These are phyloP conservation scores for Heliocidaris erythrogramma DNA, from an alignment of 35 echinoderm and acorn worm genomes.

Conservation along the genomic window DNA sequence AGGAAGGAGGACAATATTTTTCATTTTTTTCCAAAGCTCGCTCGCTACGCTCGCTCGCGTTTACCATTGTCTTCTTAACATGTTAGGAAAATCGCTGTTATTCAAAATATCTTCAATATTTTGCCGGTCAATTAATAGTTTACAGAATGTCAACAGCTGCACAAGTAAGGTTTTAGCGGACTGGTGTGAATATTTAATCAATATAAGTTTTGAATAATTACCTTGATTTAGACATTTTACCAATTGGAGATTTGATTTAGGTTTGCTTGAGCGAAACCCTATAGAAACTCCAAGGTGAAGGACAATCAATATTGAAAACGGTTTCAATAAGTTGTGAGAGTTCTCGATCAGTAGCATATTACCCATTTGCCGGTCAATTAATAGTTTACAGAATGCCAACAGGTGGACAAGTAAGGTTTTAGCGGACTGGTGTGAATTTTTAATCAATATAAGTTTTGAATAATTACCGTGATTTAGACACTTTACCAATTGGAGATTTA, in stretches of 20 bases:
- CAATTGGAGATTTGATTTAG: background rate
- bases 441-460: background rate
- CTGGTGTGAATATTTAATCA: background rate
- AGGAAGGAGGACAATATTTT: too few species aligned
- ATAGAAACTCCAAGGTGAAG: background rate
- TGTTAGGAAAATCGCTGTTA: too few species aligned
- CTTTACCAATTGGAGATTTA: background rate
- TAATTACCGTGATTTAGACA: background rate
- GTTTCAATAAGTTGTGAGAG: too few species aligned
- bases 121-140: background rate
- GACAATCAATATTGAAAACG: background rate
- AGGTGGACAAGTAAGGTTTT: background rate
- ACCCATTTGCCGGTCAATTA: background rate
- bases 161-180: background rate
- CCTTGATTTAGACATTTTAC: background rate
- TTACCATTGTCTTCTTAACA: too few species aligned
- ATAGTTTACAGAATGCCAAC: background rate
- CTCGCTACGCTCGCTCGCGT: too few species aligned
- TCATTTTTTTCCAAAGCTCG: too few species aligned
- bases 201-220: background rate
- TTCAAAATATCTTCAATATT: too few species aligned
- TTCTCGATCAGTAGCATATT: too few species aligned
- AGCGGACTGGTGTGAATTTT: background rate
- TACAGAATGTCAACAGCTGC: background rate
- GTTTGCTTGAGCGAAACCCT: background rate